Conservation (phyloP, 2,113 vertebrate species). For the Hydrolagus affinis region DNA sequence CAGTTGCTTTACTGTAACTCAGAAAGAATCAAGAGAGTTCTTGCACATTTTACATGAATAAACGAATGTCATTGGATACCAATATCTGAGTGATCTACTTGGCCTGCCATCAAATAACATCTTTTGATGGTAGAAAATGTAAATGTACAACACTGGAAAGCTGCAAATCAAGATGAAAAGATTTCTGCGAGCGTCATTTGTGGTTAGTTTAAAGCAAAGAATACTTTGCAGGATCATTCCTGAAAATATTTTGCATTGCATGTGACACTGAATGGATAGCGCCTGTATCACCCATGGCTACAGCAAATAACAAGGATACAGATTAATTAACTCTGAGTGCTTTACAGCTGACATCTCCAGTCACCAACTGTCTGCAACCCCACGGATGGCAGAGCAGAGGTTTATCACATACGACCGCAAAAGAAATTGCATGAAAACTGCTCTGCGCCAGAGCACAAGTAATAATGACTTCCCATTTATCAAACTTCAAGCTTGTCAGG, state of each 20-base stretch:
- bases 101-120: background rate
- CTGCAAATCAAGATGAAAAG: background rate
- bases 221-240: background rate
- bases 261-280: background rate
- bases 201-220: background rate
- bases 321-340: background rate
- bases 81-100: background rate
- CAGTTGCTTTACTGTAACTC: background rate
- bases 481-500: background rate
- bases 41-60: background rate
- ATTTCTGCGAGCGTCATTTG: background rate
- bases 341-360: background rate
- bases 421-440: slow-evolving; percentile 2
- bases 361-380: background rate
- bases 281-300: background rate
- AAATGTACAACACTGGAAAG: background rate
- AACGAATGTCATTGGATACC: background rate
- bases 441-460: background rate
- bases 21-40: background rate
- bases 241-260: background rate
- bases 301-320: background rate
- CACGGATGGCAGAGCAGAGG: background rate
- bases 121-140: background rate
- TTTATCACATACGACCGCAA: background rate
- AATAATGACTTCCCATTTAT: background rate